Conservation (phyloP, 2,797 vertebrate species). For the Dendrocincla fuliginosa region DNA sequence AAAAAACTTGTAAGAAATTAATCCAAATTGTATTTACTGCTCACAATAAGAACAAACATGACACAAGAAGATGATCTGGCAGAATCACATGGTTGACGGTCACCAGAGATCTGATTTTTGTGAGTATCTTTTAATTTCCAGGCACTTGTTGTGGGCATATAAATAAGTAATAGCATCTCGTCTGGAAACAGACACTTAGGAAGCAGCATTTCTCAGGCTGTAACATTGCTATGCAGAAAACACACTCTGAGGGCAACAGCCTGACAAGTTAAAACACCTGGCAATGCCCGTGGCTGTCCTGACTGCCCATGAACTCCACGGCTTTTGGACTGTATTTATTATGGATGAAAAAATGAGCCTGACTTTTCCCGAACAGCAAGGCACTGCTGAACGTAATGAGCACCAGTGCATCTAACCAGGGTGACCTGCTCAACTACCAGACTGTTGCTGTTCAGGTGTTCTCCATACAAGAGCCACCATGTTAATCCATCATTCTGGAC, state of each 20-base stretch:
- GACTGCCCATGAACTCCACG: neutral
- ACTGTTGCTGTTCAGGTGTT: neutral
- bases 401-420: fast-evolving
- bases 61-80: neutral
- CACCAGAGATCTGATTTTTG: neutral
- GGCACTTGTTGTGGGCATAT: neutral
- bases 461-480: neutral
- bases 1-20: neutral
- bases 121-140: neutral
- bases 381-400: neutral
- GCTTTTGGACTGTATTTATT: neutral
- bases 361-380: neutral
- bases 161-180: neutral
- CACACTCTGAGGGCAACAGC: neutral
- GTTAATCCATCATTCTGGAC: neutral
- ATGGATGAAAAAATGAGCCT: neutral
- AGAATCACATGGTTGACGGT: neutral
- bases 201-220: neutral
- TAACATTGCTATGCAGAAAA: neutral
- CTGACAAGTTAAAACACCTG: neutral
- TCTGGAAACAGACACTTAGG: neutral
- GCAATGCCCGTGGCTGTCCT: neutral
- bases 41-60: neutral
- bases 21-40: fast-evolving
- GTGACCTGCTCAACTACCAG: neutral